Evolutionary conservation across 2,113 vertebrate species (phyloP), one percentile per base, ranked within the genome.

Genomic region (Forbesichthys agassizii): DNA sequence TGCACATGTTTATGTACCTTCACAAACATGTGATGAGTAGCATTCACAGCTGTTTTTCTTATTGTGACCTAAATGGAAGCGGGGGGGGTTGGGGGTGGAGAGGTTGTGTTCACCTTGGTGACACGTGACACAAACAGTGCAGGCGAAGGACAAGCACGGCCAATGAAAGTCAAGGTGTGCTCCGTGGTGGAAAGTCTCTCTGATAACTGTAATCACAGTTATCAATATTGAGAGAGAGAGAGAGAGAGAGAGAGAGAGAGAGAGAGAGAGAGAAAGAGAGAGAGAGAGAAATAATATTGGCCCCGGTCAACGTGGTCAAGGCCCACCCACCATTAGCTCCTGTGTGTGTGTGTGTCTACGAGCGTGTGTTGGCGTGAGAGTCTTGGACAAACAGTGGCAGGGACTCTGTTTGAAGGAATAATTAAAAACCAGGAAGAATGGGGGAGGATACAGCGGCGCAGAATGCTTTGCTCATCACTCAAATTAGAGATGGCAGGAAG

Each of bases 81-180:
- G 5, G 36, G 36, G 27, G 27, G 27, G 20, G 20, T n/a, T n/a
- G 20, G 20, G 20, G 16, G 16, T 0, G 16, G 16, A 16, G n/a
- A 16, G 16, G 36, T 42, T 42, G 5, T 42, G 36, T 6, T 5
- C 4, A 42, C 36, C 1, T 42, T 42, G 5, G 36, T 4, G 36
- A 42, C 36, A 1, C 4, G 7, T 42, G 36, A 5, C n/a, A 80
- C 69, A 69, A 74, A 65, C 53, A 1, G 54, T 48, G 48, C 48
- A 5, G 65, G 56, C 55, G 68, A 67, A 87, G 82, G 85, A 84
- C 90, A 89, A 91, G 87, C 73, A 75, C 49, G 7, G 64, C 73
- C 69, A 58, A 11, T 74, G 57, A 88, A 86, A 83, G 89, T 90
- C 88, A 88, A 90, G 87, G 87, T 89, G 88, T 88, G 87, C 80